Conservation (phyloP, 2,113 vertebrate genomes). For the Neofelis nebulosa region DNA sequence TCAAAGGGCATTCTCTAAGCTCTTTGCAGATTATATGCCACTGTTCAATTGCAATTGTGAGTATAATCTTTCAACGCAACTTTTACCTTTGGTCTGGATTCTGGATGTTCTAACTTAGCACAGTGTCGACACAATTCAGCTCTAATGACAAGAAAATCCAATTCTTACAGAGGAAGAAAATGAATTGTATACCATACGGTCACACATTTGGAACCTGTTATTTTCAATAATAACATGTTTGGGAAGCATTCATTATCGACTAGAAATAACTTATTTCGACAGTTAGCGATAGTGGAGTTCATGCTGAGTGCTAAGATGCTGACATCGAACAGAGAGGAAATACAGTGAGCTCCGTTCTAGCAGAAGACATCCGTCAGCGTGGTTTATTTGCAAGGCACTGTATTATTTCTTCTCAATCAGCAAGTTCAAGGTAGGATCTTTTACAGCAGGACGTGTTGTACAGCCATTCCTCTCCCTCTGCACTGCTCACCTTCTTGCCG, state of each 20-base stretch:
- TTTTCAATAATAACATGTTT: constrained; percentile 82
- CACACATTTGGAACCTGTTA: constrained; percentile 78
- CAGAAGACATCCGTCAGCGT: constrained; percentile 72
- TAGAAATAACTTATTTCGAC: constrained; percentile 79
- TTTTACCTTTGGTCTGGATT: constrained; percentile 44
- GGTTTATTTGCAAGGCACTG: constrained; percentile 53
- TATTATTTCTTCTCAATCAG: constrained; percentile 77
- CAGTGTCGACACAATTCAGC: constrained; percentile 31
- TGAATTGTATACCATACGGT: constrained; percentile 54
- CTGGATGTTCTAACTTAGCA: background rate
- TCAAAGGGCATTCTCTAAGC: background rate
- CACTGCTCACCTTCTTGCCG: constrained; percentile 36
- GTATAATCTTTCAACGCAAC: background rate
- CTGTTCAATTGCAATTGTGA: background rate
- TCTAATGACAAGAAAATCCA: constrained; percentile 64
- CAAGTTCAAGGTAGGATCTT: constrained; percentile 75
- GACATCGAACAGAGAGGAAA: constrained; percentile 80
- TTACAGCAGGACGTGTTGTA: constrained; percentile 65
- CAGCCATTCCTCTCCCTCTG: constrained; percentile 47
- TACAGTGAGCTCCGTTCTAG: constrained; percentile 72
- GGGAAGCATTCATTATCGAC: constrained; percentile 77
- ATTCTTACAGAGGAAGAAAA: constrained; percentile 71
- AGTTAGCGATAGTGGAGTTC: constrained; percentile 78
- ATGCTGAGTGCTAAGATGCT: constrained; percentile 71
- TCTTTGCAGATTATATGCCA: background rate